Conservation (phyloP, 2,888 invertebrate species). For the Cyrtodaria siliqua region DNA sequence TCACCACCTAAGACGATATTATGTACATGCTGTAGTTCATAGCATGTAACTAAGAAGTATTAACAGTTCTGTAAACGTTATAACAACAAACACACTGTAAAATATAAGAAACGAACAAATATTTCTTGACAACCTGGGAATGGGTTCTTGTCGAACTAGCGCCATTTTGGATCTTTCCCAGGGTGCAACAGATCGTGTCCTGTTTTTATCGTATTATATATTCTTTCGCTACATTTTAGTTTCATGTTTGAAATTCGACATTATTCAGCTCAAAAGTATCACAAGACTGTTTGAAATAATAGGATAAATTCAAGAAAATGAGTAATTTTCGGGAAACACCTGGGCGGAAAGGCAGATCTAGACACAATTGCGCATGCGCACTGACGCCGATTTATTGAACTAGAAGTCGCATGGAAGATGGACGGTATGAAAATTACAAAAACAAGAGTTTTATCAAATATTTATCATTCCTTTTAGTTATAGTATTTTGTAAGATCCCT, state of each 20-base stretch:
- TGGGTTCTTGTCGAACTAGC: conserved; percentile 30
- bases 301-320: no score
- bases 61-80: no score
- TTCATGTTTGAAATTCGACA: no score
- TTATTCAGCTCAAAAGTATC: no score
- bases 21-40: no score
- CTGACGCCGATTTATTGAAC: conserved; percentile 10
- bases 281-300: no score
- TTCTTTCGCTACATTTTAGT: neutral
- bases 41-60: no score
- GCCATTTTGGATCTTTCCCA: conserved; percentile 60
- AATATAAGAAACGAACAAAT: no score
- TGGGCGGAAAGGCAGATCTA: conserved; percentile 40
- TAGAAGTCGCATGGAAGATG: conserved; percentile 57
- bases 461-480: no score
- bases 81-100: no score
- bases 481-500: no score
- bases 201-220: neutral
- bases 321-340: conserved; percentile 17
- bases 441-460: conserved; percentile 1
- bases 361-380: conserved; percentile 45
- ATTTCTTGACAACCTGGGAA: conserved; percentile 51
- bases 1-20: no score
- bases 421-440: conserved; percentile 44
- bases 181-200: conserved; percentile 28